Evolutionary conservation across 1,140 invertebrate genomes (phyloP).

Genomic region (Drosophila paulistorum): DNA sequence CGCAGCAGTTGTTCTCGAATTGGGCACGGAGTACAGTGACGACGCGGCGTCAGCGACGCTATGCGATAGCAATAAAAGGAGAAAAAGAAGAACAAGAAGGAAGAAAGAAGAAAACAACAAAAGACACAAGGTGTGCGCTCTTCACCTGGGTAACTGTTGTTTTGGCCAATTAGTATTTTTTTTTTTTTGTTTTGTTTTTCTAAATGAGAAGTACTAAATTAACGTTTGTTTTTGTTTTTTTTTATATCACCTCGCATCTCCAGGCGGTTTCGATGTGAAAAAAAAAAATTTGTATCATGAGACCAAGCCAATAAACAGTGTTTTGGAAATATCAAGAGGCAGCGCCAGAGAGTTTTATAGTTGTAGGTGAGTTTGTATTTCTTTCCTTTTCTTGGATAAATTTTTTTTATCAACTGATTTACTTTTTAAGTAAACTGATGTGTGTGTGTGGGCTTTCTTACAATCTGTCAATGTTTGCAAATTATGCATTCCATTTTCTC

Average conservation of each 20-base stretch:
- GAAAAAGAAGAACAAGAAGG: constrained; percentile 15
- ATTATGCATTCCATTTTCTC: constrained; percentile 38
- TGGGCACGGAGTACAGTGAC: constrained; percentile 34
- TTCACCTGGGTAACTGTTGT: constrained; percentile 21
- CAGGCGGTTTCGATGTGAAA: constrained; percentile 28
- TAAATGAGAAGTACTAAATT: constrained; percentile 32
- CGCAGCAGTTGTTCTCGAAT: not conserved
- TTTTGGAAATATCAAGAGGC: constrained; percentile 17
- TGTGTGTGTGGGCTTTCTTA: constrained; percentile 9
- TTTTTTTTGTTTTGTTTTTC: constrained; percentile 10
- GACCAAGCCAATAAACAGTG: constrained; percentile 9
- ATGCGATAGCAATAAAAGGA: constrained; percentile 62
- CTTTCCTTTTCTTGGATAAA: constrained; percentile 32
- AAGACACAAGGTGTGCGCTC: constrained; percentile 25
- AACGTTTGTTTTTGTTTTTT: constrained; percentile 19
- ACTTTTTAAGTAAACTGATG: constrained; percentile 12
- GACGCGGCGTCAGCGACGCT: constrained; percentile 68
- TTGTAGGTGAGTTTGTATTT: constrained; percentile 36
- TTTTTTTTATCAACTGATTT: constrained; percentile 25
- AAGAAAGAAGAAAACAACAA: constrained; percentile 34
- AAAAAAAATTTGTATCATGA: not conserved
- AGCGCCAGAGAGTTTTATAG: constrained; percentile 10
- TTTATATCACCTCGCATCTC: constrained; percentile 17
- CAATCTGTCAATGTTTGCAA: constrained; percentile 42
- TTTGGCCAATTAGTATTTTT: constrained; percentile 21